A percentile compares a stretch with the other conserved stretches of the same genome.
phyloP scores from a whole-genome alignment of 2,797 vertebrate species.

The Falco biarmicus region DNA sequence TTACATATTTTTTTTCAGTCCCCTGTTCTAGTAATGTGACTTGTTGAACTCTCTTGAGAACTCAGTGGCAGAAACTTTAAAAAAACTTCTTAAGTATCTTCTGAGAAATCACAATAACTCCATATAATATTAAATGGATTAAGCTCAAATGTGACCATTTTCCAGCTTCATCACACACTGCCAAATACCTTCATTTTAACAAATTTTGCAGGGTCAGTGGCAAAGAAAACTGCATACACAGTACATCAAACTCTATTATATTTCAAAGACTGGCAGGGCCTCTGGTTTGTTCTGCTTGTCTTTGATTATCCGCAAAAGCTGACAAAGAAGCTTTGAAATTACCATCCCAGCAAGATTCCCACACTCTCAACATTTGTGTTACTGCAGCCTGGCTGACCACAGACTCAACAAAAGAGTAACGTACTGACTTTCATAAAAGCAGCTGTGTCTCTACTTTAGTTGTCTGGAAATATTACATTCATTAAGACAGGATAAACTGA shows the following conservation, averaged over 20 bases:
- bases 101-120: neutral
- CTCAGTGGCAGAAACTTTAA: neutral
- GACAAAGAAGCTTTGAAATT: constrained; percentile 30
- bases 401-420: constrained; percentile 44
- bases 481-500: neutral
- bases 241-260: constrained; percentile 13
- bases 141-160: neutral
- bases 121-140: neutral
- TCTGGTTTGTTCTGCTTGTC: neutral
- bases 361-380: neutral
- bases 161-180: neutral
- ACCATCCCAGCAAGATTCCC: constrained; percentile 23
- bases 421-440: neutral
- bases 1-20: neutral
- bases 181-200: neutral
- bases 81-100: neutral
- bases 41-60: neutral
- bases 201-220: neutral
- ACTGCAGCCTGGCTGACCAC: constrained; percentile 4
- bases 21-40: neutral
- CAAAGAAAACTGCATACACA: constrained; percentile 21
- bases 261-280: neutral
- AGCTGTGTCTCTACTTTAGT: neutral
- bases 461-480: neutral
- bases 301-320: neutral